phyloP scores from a whole-genome alignment of 2,797 vertebrate species.

The Melanotaenia nigrans region DNA sequence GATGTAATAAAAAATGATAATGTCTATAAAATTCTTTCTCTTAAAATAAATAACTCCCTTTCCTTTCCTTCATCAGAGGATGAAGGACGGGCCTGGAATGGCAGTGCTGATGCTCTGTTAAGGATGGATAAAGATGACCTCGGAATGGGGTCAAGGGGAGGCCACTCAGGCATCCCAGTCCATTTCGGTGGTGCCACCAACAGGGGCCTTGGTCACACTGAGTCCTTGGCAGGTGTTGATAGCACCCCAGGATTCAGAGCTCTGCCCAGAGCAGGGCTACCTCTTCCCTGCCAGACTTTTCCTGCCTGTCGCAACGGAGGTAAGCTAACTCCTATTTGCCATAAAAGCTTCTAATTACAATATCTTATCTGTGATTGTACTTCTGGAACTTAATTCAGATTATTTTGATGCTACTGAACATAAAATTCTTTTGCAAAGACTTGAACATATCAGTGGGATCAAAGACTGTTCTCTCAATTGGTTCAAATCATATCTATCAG shows the following conservation, averaged over 20 bases:
- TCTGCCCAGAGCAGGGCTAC: slow-evolving; percentile 84
- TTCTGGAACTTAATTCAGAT: not conserved
- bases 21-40: slow-evolving; percentile 2
- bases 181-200: slow-evolving; percentile 80
- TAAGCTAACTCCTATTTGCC: slow-evolving; percentile 54
- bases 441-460: not conserved
- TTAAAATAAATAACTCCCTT: slow-evolving; percentile 23
- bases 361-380: slow-evolving; percentile 4
- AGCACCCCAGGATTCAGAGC: slow-evolving; percentile 82
- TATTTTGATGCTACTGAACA: not conserved
- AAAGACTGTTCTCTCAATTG: not conserved
- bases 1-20: not conserved
- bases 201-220: slow-evolving; percentile 82
- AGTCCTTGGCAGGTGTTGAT: slow-evolving; percentile 79
- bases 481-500: not conserved
- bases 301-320: slow-evolving; percentile 93
- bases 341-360: slow-evolving; percentile 13
- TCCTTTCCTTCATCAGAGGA: slow-evolving; percentile 77
- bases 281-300: slow-evolving; percentile 92
- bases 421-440: not conserved
- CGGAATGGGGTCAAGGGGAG: slow-evolving; percentile 60
- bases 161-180: slow-evolving; percentile 87
- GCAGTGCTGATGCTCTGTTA: slow-evolving; percentile 81
- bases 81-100: slow-evolving; percentile 84
- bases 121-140: slow-evolving; percentile 87